Evolutionary conservation across 2,888 invertebrate genomes (phyloP), one percentile per base, ranked within the genome.

Genomic region (Coelopa pilipes): DNA sequence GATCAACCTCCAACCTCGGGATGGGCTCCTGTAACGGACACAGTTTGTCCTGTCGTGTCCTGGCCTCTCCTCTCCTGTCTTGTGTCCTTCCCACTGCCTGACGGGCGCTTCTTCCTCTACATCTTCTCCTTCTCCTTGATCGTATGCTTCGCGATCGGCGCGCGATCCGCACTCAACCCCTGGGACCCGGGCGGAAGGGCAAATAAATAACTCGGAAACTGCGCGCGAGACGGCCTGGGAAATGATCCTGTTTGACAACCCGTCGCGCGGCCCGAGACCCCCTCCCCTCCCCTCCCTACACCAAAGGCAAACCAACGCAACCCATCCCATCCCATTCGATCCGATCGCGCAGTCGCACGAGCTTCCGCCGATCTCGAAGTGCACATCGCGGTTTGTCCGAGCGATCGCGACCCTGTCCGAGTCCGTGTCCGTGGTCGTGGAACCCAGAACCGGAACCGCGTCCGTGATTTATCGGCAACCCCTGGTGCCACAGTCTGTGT

Each of bases 321-420:
- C 34, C 34, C 34, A 34, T 34, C n/a, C n/a, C n/a, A n/a, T n/a
- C n/a, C 11, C 19, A 55, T 55, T n/a, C 55, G 19, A 55, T 17
- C 57, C 19, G 12, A 11, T 57, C 11, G 53, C 11, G 21, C 15
- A 57, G 57, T 57, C 21, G 57, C 21, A 17, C 21, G 5, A n/a
- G 21, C 10, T 11, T 19, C 17, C 66, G n/a, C 9, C 19, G 49
- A 66, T 17, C 50, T 50, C 50, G 15, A 66, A 50, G 45, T 50
- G 66, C 24, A 49, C 49, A 66, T 19, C 66, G 66, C 50, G 66
- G 66, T 66, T 66, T 66, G 5, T 5, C 45, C 66, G 15, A 15
- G 50, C 15, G 50, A 13, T 49, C 9, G 66, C 66, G 49, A 10
- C 49, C n/a, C n/a, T n/a, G n/a, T n/a, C n/a, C n/a, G n/a, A n/a